Evolutionary conservation across 2,113 vertebrate genomes (phyloP).

Genomic region (Circaetus cinerascens): DNA sequence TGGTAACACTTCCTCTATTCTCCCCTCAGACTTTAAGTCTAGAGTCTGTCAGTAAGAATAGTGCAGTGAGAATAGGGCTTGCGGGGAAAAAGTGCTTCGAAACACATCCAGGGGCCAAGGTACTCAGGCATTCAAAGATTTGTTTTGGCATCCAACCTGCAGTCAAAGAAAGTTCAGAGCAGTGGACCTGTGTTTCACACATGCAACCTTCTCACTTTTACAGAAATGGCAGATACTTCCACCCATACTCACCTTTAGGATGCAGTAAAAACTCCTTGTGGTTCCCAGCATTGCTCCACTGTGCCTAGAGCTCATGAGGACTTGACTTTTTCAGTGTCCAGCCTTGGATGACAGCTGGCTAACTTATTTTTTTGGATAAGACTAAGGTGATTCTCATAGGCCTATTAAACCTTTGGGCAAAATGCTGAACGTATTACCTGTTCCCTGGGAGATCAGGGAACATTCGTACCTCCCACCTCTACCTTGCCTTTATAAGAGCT

Average conservation of each 20-base stretch:
- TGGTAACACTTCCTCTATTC: not conserved
- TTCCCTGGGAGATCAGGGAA: not conserved
- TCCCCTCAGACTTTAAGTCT: not conserved
- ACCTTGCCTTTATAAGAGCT: not conserved
- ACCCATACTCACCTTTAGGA: not conserved
- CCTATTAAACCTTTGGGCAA: not conserved
- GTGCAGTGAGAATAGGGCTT: not conserved
- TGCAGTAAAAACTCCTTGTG: not conserved
- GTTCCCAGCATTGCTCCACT: not conserved
- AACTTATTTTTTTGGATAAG: not conserved
- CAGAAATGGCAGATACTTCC: not conserved
- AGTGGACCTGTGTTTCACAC: not conserved
- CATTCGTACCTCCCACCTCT: not conserved
- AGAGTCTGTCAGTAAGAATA: not conserved
- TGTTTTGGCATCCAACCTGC: not conserved
- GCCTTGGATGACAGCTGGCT: not conserved
- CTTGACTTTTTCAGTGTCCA: not conserved
- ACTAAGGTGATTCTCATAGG: not conserved
- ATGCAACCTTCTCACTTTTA: not conserved
- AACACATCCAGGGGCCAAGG: not conserved
- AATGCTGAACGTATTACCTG: not conserved
- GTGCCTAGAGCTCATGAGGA: not conserved
- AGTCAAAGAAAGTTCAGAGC: not conserved
- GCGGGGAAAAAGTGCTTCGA: rapidly evolving
- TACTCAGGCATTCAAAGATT: not conserved